phyloP scores from a whole-genome alignment of 2,888 invertebrate species.

The Stenoptilia bipunctidactyla region DNA sequence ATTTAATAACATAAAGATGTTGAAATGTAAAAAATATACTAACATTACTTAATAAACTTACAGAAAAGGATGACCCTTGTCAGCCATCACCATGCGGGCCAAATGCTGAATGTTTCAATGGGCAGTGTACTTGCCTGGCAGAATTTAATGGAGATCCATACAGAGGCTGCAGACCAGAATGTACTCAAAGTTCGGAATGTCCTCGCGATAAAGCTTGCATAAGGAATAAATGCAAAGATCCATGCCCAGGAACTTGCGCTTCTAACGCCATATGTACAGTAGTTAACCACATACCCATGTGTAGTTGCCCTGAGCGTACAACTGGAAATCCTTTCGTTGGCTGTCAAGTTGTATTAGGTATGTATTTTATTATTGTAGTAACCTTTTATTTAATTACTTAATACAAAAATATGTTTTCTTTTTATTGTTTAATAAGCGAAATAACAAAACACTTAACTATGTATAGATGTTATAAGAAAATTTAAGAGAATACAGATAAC shows the following conservation, averaged over 20 bases:
- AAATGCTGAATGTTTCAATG: constrained; percentile 79
- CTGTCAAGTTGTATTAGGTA: constrained; percentile 71
- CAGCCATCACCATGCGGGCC: constrained; percentile 77
- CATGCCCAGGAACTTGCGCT: constrained; percentile 85
- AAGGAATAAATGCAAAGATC: constrained; percentile 81
- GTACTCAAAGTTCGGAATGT: constrained; percentile 82
- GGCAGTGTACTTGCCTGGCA: constrained; percentile 77
- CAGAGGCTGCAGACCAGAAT: constrained; percentile 82
- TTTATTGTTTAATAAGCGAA: no score
- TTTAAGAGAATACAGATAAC: no score
- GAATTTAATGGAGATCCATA: constrained; percentile 86
- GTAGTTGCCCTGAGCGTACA: constrained; percentile 73
- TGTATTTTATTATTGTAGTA: constrained; percentile 10
- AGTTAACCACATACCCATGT: constrained; percentile 73
- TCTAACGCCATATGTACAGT: constrained; percentile 79
- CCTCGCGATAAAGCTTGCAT: constrained; percentile 77
- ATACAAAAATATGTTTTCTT: no score
- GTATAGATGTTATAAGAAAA: no score
- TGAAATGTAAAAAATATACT: no score
- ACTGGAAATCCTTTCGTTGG: constrained; percentile 79
- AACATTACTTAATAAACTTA: no score
- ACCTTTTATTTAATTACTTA: no score
- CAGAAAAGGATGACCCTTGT: constrained; percentile 71
- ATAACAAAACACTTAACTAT: no score
- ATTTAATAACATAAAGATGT: no score